Base-by-base conservation (phyloP, 1,140 invertebrate genomes). In the Steinernema feltiae region DNA sequence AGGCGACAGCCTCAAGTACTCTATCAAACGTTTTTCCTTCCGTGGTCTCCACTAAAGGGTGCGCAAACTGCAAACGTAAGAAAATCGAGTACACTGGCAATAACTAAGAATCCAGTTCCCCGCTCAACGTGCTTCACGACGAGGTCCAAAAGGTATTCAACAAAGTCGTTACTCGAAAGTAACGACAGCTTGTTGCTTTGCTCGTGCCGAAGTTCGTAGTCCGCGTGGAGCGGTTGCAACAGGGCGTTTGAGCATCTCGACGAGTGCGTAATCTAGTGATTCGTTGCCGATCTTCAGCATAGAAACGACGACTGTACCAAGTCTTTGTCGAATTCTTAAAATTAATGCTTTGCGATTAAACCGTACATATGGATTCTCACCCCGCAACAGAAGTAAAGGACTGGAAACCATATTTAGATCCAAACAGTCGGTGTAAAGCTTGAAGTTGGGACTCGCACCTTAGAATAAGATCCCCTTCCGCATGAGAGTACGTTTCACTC, bases 181-280 rank as follows among this genome's bases (percentile, higher is more conserved):
- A 99, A 90, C 75, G 94, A 95, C 77, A 93, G 92, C 89, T 99
- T 99, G 87, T 99, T 99, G 31, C 97, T 88, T 87, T 99, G 97
- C 86, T 99, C 97, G 88, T 97, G 94, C 81, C 94, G 90, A 31
- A 99, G 83, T 83, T 92, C 91, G 86, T 94, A 96, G 86, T 98
- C 93, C 81, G 94, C 92, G 87, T 99, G 96, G 93, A 99, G 98
- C 0, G 97, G 97, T 88, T 98, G 95, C 93, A 99, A 96, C 15
- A 99, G 89, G 31, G 96, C 94, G 88, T 94, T 71, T 96, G 71
- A 99, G 91, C 89, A 97, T 95, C 88, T 99, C 97, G 76, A 99
- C 91, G 15, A 94, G 95, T 3, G 95, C 93, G 89, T 99, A 94
- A 29, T 94, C 93, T 18, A 98, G 92, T 27, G 92, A 94, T 82